Percentiles rank a stretch among this genome's conserved stretches.
Evolutionary conservation across 2,888 invertebrate genomes (phyloP).

Genomic region (Elegia similella): DNA sequence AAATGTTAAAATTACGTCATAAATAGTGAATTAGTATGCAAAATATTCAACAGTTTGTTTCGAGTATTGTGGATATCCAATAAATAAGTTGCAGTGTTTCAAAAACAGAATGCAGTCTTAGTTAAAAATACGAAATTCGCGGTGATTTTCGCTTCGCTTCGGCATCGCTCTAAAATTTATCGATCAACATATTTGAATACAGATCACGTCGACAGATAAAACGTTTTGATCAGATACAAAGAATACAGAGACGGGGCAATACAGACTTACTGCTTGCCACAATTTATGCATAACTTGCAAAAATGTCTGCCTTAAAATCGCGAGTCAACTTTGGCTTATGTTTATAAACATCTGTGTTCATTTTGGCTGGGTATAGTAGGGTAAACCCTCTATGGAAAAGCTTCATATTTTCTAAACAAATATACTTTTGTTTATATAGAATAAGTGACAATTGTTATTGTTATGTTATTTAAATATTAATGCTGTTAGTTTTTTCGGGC

Average conservation of each 20-base stretch:
- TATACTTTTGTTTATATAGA: no score
- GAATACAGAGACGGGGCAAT: neutral
- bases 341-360: neutral
- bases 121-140: neutral
- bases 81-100: neutral
- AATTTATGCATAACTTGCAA: slow-evolving; percentile 3
- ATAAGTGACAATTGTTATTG: no score
- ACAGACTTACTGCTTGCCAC: slow-evolving; percentile 2
- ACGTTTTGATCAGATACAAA: slow-evolving; percentile 13
- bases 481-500: no score
- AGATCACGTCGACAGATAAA: slow-evolving; percentile 10
- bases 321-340: neutral
- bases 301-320: neutral
- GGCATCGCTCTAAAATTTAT: slow-evolving; percentile 14
- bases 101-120: neutral
- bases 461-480: no score
- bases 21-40: no score
- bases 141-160: neutral
- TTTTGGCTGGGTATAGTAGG: neutral
- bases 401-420: no score
- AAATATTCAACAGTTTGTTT: no score
- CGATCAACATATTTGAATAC: slow-evolving; percentile 9
- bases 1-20: no score
- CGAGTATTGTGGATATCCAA: no score
- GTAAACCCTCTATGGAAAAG: neutral